A percentile compares a stretch with the other conserved stretches of the same genome.
These are phyloP conservation scores for Tryphoninae sp. DNA, from an alignment of 2,888 invertebrate species.

Conservation along the genomic window DNA sequence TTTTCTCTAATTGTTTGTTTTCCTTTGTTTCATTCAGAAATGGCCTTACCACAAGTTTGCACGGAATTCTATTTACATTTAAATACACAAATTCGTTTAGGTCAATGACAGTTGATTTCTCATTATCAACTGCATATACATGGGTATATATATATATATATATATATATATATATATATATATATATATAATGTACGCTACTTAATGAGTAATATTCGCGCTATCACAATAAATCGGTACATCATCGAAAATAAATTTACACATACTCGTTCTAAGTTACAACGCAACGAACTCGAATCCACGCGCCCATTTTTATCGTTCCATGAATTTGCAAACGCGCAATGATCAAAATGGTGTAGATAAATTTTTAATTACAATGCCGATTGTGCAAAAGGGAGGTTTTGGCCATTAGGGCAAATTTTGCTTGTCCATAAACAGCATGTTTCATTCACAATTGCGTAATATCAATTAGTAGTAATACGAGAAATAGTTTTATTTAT, in stretches of 20 bases:
- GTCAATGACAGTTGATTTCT: slow-evolving; percentile 66
- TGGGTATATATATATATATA: slow-evolving; percentile 61
- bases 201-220: slow-evolving; percentile 59
- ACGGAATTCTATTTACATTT: slow-evolving; percentile 75
- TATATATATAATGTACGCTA: slow-evolving; percentile 47
- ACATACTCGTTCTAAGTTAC: slow-evolving; percentile 28
- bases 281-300: slow-evolving; percentile 39
- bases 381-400: not conserved
- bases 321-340: slow-evolving; percentile 52
- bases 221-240: slow-evolving; percentile 63
- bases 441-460: slow-evolving; percentile 7
- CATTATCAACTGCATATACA: slow-evolving; percentile 64
- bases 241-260: slow-evolving; percentile 51
- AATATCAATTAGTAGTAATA: slow-evolving; percentile 27
- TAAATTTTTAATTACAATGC: not conserved
- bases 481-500: slow-evolving; percentile 35
- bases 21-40: slow-evolving; percentile 14
- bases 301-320: slow-evolving; percentile 54
- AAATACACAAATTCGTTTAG: slow-evolving; percentile 71
- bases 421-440: not conserved
- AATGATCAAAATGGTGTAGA: not conserved
- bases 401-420: not conserved
- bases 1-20: slow-evolving; percentile 5
- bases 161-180: slow-evolving; percentile 56
- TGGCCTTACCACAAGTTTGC: slow-evolving; percentile 53